Base-by-base conservation (phyloP, 2,113 vertebrate species). In the Lophochroa leadbeateri region DNA sequence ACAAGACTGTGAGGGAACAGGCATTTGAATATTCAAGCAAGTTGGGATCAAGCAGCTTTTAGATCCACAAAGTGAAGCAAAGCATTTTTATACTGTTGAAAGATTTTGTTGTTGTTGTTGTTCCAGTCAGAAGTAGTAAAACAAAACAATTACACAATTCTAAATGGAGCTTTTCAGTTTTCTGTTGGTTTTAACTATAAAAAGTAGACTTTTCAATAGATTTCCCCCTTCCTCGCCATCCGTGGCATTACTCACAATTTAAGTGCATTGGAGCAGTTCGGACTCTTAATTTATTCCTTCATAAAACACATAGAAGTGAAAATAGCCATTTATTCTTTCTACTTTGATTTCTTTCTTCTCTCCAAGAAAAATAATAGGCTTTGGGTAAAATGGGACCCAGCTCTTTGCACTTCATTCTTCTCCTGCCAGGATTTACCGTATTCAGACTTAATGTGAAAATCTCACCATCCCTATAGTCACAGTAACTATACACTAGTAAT, bases 331-430 rank as follows among this genome's bases (percentile, higher is more conserved):
- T 92, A 71, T 78, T 81, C 79, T 81, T 94, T 91, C 63, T 76
- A 31, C 80, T 92, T 95, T 75, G 6, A 71, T 81, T 86, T 94
- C 64, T 93, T 94, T 86, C 39, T 90, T 49, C 69, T 82, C 74
- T 92, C 96, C 90, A 96, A 94, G 86, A 93, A 94, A 96, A 96
- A 96, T 87, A 96, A 96, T 11, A 72, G 69, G 46, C 71, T 83
- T 53, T 79, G 72, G 47, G 67, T 92, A 65, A 57, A 94, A 92
- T 57, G 50, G 46, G 52, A 86, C 50, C 10, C 8, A 57, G 68
- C 28, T 89, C 63, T 92, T 27, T 33, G 92, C 52, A 9, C 7
- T 91, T 82, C 44, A 35, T 94, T 96, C 61, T 69, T 92, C 47
- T 95, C 44, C 57, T 97, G 83, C 65, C 92, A 85, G 74, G 9